Conservation (phyloP, 2,797 vertebrate species). For the Leontopithecus rosalia region DNA sequence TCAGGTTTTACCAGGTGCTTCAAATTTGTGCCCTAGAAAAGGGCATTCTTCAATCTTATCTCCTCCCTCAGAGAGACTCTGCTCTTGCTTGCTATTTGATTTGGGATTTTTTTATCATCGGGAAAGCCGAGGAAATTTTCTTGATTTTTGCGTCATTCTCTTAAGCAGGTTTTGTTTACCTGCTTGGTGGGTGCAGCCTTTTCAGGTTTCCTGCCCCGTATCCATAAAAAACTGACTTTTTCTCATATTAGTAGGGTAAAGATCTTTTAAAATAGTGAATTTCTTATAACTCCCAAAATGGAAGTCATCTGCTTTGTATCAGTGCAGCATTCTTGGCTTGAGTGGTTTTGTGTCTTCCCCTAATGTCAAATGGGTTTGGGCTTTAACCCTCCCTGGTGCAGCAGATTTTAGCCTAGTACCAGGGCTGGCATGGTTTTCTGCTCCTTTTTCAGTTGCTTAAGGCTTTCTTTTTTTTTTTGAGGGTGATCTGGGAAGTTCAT, state of each 20-base stretch:
- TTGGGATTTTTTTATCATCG: background rate
- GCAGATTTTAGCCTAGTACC: background rate
- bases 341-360: background rate
- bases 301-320: background rate
- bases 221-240: background rate
- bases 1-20: background rate
- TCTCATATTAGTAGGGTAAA: background rate
- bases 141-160: background rate
- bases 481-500: background rate
- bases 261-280: background rate
- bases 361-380: background rate
- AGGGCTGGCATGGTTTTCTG: background rate
- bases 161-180: background rate
- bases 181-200: background rate
- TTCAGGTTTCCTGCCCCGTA: background rate
- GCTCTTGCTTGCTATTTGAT: background rate
- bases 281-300: background rate
- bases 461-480: background rate
- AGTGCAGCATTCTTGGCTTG: background rate
- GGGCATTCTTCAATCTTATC: background rate
- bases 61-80: background rate
- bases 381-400: background rate
- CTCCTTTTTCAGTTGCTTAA: background rate
- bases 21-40: background rate
- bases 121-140: background rate